Conservation (phyloP, 2,113 vertebrate genomes). For the Sander lucioperca region DNA sequence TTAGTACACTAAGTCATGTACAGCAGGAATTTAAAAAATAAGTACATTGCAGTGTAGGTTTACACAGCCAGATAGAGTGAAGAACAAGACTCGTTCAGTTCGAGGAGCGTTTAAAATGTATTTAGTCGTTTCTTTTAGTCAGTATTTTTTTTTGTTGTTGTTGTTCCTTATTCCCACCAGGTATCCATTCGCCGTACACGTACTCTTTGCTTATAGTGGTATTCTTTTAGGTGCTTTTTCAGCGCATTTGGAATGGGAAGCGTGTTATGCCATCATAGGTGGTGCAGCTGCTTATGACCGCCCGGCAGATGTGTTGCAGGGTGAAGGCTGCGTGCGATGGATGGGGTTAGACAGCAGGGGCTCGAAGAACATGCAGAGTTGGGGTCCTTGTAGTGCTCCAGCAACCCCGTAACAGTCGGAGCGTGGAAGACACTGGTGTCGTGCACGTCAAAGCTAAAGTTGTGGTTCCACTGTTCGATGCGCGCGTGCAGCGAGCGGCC, state of each 20-base stretch:
- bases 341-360: slow-evolving; percentile 87
- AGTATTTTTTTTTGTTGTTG: neutral
- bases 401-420: slow-evolving; percentile 84
- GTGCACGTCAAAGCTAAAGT: slow-evolving; percentile 90
- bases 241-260: slow-evolving; percentile 87
- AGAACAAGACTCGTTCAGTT: slow-evolving; percentile 24
- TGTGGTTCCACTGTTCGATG: slow-evolving; percentile 91
- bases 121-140: slow-evolving; percentile 41
- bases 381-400: slow-evolving; percentile 90
- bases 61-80: slow-evolving; percentile 47
- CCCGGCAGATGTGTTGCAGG: slow-evolving; percentile 87
- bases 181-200: slow-evolving; percentile 85
- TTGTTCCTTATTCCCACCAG: slow-evolving; percentile 81
- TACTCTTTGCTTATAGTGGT: slow-evolving; percentile 90
- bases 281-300: slow-evolving; percentile 84
- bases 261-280: slow-evolving; percentile 85
- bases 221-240: slow-evolving; percentile 89
- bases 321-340: slow-evolving; percentile 83
- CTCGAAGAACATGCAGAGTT: slow-evolving; percentile 91
- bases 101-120: slow-evolving; percentile 30
- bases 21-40: slow-evolving; percentile 75
- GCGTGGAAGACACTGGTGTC: slow-evolving; percentile 89
- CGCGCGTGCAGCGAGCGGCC: slow-evolving; percentile 88
- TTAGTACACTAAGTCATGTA: slow-evolving; percentile 63
- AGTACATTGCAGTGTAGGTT: slow-evolving; percentile 66